Evolutionary conservation across 2,888 invertebrate species (phyloP), one percentile per base, ranked within the genome.

Genomic region (Agrochola macilenta): DNA sequence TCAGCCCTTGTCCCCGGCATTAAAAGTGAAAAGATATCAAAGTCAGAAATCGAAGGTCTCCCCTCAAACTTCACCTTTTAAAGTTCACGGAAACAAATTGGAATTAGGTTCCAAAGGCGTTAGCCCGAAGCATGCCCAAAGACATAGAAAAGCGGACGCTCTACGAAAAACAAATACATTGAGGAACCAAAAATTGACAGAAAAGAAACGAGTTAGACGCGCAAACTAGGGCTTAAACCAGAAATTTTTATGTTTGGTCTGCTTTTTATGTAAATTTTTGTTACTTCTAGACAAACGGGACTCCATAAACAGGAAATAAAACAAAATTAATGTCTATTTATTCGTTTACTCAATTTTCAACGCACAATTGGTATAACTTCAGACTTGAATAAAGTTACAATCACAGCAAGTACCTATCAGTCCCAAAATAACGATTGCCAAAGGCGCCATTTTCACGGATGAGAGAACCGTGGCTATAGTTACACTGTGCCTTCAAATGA

Each of bases 121-220:
- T 26, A 70, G 76, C 46, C 71, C 20, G 0, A 90, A 87, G 49
- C 85, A 84, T 70, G 75, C 66, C 3, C 74, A 74, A 30, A 89
- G 91, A 71, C 85, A 86, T 9, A 88, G 85, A n/a, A 91, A 94
- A 87, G 88, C 86, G 0, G 92, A 93, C 5, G 82, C 89, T 54
- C 90, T 90, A 0, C 85, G 93, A 2, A 94, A 93, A 82, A 81
- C 88, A 1, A 91, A 88, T 0, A 90, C 83, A 0, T 64, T 90
- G n/a, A 86, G 90, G 26, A 43, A 91, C 17, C 66, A 81, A 89
- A 83, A 93, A 91, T 52, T 69, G 5, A 46, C 85, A 8, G 90
- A 89, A 30, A 91, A 91, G 69, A 89, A 89, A 68, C 86, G 84
- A 39, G 86, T 69, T 49, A 88, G 84, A 79, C 35, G 69, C 0